A percentile compares a stretch with the other conserved stretches of the same genome.
phyloP scores from a whole-genome alignment of 2,797 vertebrate species.

The Prunella strophiata region DNA sequence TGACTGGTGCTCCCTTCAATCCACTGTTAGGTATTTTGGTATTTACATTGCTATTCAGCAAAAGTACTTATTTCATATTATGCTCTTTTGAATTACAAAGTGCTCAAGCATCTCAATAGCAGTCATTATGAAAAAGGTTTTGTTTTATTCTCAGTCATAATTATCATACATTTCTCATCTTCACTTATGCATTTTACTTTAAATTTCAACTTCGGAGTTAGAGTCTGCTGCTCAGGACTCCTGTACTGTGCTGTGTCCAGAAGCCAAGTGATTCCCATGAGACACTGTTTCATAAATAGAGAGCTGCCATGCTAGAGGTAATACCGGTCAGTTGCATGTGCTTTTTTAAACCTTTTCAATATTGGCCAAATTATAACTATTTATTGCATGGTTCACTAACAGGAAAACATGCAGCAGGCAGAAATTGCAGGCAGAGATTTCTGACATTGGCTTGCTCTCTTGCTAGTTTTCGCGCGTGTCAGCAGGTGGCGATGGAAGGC shows the following conservation, averaged over 20 bases:
- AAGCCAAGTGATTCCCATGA: background rate
- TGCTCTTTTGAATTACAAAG: background rate
- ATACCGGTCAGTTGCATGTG: background rate
- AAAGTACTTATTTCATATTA: background rate
- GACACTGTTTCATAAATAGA: fast-evolving
- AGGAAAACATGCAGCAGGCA: fast-evolving
- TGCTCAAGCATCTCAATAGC: background rate
- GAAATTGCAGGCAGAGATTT: background rate
- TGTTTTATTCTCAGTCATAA: background rate
- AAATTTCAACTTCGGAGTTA: background rate
- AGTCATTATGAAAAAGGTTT: background rate
- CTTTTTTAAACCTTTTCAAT: background rate
- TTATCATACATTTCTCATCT: background rate
- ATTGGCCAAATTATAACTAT: fast-evolving
- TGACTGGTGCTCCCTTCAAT: background rate
- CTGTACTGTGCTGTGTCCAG: fast-evolving
- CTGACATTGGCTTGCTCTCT: background rate
- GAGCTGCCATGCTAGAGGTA: background rate
- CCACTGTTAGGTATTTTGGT: background rate
- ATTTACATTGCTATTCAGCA: fast-evolving
- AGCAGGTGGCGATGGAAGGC: conserved; percentile 65
- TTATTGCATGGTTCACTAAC: fast-evolving
- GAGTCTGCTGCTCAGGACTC: background rate
- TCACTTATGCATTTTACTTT: background rate
- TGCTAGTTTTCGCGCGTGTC: background rate